Percentiles rank a stretch among this genome's conserved stretches.
Evolutionary conservation across 1,140 invertebrate genomes (phyloP).

Genomic region (Drosophila elegans): DNA sequence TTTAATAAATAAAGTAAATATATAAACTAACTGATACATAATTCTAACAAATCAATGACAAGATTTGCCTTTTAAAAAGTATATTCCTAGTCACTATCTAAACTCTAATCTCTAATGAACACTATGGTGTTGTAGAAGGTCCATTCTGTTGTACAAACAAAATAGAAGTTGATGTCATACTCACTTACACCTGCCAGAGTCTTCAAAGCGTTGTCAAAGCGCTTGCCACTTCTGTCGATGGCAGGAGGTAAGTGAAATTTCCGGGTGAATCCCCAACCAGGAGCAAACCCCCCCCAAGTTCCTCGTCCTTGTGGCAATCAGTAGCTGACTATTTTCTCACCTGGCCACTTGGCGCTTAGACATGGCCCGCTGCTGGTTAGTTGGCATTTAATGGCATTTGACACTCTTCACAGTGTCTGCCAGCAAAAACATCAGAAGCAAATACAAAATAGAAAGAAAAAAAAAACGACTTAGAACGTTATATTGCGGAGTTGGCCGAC

Average conservation of each 20-base stretch:
- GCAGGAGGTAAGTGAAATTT: slow-evolving; percentile 68
- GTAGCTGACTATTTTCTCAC: slow-evolving; percentile 58
- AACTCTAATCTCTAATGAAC: not conserved
- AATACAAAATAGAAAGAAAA: slow-evolving; percentile 41
- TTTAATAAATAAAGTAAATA: not conserved
- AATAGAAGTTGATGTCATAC: slow-evolving; percentile 46
- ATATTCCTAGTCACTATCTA: not conserved
- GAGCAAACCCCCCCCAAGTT: not conserved
- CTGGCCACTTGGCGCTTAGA: slow-evolving; percentile 59
- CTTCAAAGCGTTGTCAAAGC: slow-evolving; percentile 65
- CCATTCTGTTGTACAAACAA: slow-evolving; percentile 15
- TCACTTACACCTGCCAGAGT: slow-evolving; percentile 59
- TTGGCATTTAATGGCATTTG: slow-evolving; percentile 79
- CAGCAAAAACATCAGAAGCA: slow-evolving; percentile 58
- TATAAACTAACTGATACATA: too few relatives aligned
- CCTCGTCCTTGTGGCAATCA: slow-evolving; percentile 61
- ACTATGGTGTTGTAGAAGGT: not conserved
- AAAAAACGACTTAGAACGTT: slow-evolving; percentile 4
- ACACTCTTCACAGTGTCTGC: slow-evolving; percentile 60
- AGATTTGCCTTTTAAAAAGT: not conserved
- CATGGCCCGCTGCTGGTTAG: slow-evolving; percentile 52
- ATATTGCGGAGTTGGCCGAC: not conserved
- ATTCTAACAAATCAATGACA: too few relatives aligned
- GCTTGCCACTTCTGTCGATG: slow-evolving; percentile 63
- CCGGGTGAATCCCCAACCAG: slow-evolving; percentile 24